Conservation (phyloP, 1,140 invertebrate genomes). For the Achatina immaculata region DNA sequence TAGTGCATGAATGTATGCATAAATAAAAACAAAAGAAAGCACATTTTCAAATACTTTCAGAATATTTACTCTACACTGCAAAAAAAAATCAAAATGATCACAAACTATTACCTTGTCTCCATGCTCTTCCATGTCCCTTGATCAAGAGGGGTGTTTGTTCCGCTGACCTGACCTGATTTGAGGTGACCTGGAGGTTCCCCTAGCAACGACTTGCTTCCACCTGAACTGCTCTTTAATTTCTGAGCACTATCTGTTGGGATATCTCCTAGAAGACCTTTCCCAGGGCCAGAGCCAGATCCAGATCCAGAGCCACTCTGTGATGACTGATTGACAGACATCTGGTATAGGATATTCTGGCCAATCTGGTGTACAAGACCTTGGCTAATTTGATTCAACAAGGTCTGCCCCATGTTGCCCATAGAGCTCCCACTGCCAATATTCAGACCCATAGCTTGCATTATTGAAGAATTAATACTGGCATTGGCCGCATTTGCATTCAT, state of each 20-base stretch:
- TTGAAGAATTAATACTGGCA: constrained; percentile 20
- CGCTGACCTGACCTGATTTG: not conserved
- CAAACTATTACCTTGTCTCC: constrained; percentile 5
- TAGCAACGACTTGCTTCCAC: constrained; percentile 1
- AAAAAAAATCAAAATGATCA: no score
- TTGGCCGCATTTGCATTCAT: not conserved
- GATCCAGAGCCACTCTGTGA: not conserved
- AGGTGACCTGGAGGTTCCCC: constrained; percentile 18
- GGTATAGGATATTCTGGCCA: constrained; percentile 36
- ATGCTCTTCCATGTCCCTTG: constrained; percentile 21
- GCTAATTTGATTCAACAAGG: constrained; percentile 30
- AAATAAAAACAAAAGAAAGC: no score
- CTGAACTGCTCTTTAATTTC: not conserved
- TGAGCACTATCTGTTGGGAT: constrained; percentile 8
- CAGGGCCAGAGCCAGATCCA: not conserved
- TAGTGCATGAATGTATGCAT: no score
- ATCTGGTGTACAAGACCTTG: constrained; percentile 38
- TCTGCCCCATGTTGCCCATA: constrained; percentile 9
- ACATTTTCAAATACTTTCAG: no score
- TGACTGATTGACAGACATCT: constrained; percentile 20
- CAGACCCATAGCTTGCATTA: constrained; percentile 29
- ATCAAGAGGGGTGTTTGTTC: not conserved
- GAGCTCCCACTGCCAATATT: constrained; percentile 27
- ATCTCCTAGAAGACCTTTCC: constrained; percentile 30
- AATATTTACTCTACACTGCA: no score